phyloP scores from a whole-genome alignment of 2,113 vertebrate genomes.

The Delphinus delphis region DNA sequence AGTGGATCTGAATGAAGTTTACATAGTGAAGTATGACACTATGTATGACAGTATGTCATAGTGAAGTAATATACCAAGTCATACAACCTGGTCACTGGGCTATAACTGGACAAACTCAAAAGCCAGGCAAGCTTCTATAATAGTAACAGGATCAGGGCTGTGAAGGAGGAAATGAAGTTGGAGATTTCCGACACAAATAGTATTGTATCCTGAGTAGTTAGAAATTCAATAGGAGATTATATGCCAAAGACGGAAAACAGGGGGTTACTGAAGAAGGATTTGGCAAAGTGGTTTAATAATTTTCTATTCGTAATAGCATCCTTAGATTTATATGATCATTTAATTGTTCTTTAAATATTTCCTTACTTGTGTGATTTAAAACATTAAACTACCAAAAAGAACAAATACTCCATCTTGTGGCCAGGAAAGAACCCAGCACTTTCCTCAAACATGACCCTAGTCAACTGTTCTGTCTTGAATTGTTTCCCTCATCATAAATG shows the following conservation, averaged over 20 bases:
- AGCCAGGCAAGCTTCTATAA: not conserved
- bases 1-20: not conserved
- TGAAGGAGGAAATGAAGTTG: not conserved
- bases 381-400: constrained; percentile 33
- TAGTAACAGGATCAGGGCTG: not conserved
- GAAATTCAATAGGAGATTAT: not conserved
- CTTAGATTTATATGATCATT: not conserved
- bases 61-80: too few species aligned
- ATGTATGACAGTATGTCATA: too few species aligned
- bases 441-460: not conserved
- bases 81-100: not conserved
- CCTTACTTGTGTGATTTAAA: not conserved
- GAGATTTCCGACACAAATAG: not conserved
- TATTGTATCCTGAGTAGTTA: not conserved
- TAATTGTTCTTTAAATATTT: constrained; percentile 33
- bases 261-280: not conserved
- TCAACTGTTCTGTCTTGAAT: not conserved
- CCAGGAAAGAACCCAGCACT: not conserved
- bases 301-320: not conserved
- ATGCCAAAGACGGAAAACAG: not conserved
- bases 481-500: not conserved
- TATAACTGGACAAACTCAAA: not conserved
- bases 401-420: constrained; percentile 74
- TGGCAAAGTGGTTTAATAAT: not conserved
- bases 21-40: too few species aligned